Evolutionary conservation across 2,113 vertebrate species (phyloP), one percentile per base, ranked within the genome.

Genomic region (Chinchilla lanigera): DNA sequence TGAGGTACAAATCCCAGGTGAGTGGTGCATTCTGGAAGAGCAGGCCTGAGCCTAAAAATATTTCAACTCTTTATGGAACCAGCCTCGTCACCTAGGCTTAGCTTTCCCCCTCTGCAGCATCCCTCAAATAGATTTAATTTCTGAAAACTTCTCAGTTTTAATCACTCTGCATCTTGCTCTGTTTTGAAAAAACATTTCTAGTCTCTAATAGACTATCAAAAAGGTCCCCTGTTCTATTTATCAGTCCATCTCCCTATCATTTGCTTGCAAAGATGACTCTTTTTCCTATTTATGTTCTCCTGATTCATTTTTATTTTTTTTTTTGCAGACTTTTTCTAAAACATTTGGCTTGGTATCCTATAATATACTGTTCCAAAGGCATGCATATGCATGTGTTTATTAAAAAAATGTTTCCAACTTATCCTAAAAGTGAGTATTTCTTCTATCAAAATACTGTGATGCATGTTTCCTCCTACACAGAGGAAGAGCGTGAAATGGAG

Each of bases 401-500:
- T 61, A 52, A 56, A 75, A 82, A 91, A 84, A 71, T 52, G 33
- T 94, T 93, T 86, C 65, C 22, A 75, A 41, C 87, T 95, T 91
- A 58, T 86, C 26, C 94, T n/a, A 60, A 90, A 63, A 95, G 78
- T 90, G 28, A 86, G n/a, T 84, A 88, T 86, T 65, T 26, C 33
- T 97, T 93, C 54, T 80, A 85, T 77, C 7, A 85, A 83, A 94
- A 81, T 77, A 41, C 8, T 77, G 3, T 20, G 44, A 87, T 84
- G 35, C 73, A 89, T 89, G 17, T 28, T 86, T 52, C 30, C 41
- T 95, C 91, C 73, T 35, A 75, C n/a, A 91, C 19, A 92, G 82
- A 81, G 2, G 33, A 86, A 94, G 89, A 75, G 10, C 73, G 81
- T 44, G 24, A 81, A 89, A 58, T 44, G 6, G 6, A 5, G 35